Percentiles rank a stretch among this genome's conserved stretches.
Conservation (phyloP, 1,140 invertebrate genomes). For the Ostrea denselamellosa region DNA sequence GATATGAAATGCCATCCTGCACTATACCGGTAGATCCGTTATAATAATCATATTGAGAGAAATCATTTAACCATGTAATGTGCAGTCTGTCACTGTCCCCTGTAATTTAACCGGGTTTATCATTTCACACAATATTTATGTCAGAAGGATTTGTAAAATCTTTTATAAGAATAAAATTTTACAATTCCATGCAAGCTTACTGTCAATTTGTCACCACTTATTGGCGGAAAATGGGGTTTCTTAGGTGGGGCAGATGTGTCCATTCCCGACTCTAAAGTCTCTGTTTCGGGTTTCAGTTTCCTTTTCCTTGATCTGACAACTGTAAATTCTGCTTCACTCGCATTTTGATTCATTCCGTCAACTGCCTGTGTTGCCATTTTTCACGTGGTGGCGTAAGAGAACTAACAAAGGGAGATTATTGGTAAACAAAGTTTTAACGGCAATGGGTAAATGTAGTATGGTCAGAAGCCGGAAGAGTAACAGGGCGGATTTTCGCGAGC, state of each 20-base stretch:
- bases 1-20: too few relatives aligned
- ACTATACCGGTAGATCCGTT: too few relatives aligned
- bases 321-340: constrained; percentile 34
- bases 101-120: too few relatives aligned
- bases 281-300: constrained; percentile 54
- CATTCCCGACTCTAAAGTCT: constrained; percentile 42
- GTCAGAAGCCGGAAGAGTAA: too few relatives aligned
- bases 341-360: constrained; percentile 33
- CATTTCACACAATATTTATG: too few relatives aligned
- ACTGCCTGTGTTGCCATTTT: constrained; percentile 59
- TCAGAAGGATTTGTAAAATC: too few relatives aligned
- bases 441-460: neutral
- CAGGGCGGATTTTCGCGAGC: too few relatives aligned
- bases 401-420: constrained; percentile 20
- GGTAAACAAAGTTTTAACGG: neutral
- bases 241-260: constrained; percentile 57
- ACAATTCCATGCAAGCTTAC: constrained; percentile 57
- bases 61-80: too few relatives aligned
- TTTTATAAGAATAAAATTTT: too few relatives aligned
- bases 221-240: constrained; percentile 68
- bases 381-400: constrained; percentile 56
- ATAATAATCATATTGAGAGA: too few relatives aligned
- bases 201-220: constrained; percentile 68
- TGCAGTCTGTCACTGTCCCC: too few relatives aligned
- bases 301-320: constrained; percentile 66